Conservation (phyloP, 2,797 vertebrate genomes). For the Poecile montanus region DNA sequence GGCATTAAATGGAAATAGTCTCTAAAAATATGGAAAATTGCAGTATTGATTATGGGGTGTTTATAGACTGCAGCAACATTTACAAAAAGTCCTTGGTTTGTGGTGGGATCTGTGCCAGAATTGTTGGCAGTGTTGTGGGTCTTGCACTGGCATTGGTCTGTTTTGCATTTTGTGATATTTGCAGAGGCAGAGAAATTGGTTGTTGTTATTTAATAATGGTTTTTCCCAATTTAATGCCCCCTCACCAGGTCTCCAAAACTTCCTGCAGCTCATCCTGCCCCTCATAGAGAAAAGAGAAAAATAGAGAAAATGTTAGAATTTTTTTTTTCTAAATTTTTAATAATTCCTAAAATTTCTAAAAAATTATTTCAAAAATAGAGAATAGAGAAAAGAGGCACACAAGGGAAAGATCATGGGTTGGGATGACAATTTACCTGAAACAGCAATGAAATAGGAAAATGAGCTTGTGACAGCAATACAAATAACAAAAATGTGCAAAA, state of each 20-base stretch:
- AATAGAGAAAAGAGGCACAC: background rate
- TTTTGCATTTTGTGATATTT: background rate
- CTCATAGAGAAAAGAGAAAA: too few relatives aligned
- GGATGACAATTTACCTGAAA: background rate
- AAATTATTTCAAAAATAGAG: too few relatives aligned
- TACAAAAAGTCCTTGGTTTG: background rate
- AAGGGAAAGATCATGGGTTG: background rate
- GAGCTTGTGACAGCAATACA: background rate
- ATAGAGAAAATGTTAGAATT: too few relatives aligned
- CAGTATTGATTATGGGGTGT: fast-evolving
- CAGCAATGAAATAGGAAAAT: background rate
- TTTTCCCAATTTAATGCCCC: background rate
- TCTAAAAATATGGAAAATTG: background rate
- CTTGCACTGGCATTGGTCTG: background rate
- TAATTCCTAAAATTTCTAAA: too few relatives aligned
- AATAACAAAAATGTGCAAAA: background rate
- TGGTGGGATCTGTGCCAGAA: background rate
- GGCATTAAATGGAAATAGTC: background rate
- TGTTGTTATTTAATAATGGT: background rate
- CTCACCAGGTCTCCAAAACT: background rate
- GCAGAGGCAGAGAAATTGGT: background rate
- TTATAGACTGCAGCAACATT: background rate
- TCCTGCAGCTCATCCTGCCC: background rate
- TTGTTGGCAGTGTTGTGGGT: background rate
- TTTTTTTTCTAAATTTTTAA: too few relatives aligned